A percentile compares a stretch with the other conserved stretches of the same genome.
Evolutionary conservation across 2,797 vertebrate genomes (phyloP).

Genomic region (Etheostoma perlongum): DNA sequence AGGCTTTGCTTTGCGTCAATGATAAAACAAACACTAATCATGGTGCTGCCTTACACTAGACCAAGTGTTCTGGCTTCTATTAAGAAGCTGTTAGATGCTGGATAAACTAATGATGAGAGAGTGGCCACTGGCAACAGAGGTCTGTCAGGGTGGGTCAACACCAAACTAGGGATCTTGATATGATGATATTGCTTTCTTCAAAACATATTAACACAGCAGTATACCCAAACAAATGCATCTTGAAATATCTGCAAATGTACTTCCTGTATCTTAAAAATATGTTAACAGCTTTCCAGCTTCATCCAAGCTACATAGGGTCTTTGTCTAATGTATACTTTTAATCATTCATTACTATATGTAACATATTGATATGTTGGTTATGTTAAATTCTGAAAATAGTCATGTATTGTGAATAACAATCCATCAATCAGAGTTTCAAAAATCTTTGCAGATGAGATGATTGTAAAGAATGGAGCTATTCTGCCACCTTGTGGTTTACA

Average conservation of each 20-base stretch:
- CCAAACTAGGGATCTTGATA: background rate
- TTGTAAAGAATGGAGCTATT: constrained; percentile 3
- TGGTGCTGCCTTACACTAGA: background rate
- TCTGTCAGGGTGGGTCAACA: background rate
- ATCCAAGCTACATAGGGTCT: background rate
- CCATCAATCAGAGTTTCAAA: background rate
- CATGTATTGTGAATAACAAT: background rate
- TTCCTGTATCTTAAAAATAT: background rate
- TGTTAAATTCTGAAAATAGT: constrained; percentile 4
- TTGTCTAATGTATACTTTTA: background rate
- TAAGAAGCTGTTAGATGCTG: rapidly evolving
- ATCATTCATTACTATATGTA: background rate
- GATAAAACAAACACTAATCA: background rate
- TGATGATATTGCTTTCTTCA: background rate
- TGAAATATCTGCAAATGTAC: background rate
- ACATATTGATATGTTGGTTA: background rate
- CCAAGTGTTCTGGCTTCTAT: background rate
- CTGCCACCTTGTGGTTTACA: constrained; percentile 63
- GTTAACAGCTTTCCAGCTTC: background rate
- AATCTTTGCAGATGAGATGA: no score
- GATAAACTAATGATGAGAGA: background rate
- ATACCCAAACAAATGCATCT: background rate
- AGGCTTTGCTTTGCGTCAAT: background rate
- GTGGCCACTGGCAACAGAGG: background rate
- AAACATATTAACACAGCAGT: background rate